A percentile compares a stretch with the other conserved stretches of the same genome.
Evolutionary conservation across 2,797 vertebrate genomes (phyloP).

Genomic region (Acestrorhynchus altus): DNA sequence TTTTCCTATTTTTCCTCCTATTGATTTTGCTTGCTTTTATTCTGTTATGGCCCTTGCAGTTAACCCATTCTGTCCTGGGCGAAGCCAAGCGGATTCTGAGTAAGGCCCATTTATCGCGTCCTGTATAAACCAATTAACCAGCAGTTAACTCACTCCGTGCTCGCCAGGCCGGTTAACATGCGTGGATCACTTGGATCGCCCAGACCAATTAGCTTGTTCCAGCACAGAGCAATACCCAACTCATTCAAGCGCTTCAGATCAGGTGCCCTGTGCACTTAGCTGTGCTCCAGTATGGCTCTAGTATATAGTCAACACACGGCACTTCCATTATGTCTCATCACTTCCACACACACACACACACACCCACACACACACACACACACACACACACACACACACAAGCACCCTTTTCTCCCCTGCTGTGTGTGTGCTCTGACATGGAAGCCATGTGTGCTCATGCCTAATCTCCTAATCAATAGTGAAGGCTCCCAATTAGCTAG

Average conservation of each 20-base stretch:
- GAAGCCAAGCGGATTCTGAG: conserved; percentile 64
- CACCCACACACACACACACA: conserved; percentile 19
- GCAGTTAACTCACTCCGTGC: conserved; percentile 25
- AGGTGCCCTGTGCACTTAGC: conserved; percentile 33
- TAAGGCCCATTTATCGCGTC: conserved; percentile 60
- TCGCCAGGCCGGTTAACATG: conserved; percentile 37
- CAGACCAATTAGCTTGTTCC: conserved; percentile 29
- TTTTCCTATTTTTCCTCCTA: conserved; percentile 84
- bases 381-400: conserved; percentile 35
- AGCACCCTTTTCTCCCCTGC: conserved; percentile 47
- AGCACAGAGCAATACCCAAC: conserved; percentile 9
- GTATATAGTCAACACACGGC: conserved; percentile 20
- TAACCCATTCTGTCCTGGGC: conserved; percentile 72
- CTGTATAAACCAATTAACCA: conserved; percentile 40
- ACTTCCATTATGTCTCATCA: conserved; percentile 32
- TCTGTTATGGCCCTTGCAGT: conserved; percentile 73
- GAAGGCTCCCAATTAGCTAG: conserved; percentile 67
- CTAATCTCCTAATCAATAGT: conserved; percentile 69
- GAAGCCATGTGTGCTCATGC: conserved; percentile 62
- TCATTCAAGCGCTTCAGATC: conserved; percentile 45
- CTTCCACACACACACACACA: not conserved
- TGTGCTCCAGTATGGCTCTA: conserved; percentile 19
- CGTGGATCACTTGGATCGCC: conserved; percentile 36
- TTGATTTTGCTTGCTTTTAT: conserved; percentile 83
- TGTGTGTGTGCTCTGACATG: conserved; percentile 54